Evolutionary conservation across 1,140 invertebrate species (phyloP).

Genomic region (Pantala flavescens): DNA sequence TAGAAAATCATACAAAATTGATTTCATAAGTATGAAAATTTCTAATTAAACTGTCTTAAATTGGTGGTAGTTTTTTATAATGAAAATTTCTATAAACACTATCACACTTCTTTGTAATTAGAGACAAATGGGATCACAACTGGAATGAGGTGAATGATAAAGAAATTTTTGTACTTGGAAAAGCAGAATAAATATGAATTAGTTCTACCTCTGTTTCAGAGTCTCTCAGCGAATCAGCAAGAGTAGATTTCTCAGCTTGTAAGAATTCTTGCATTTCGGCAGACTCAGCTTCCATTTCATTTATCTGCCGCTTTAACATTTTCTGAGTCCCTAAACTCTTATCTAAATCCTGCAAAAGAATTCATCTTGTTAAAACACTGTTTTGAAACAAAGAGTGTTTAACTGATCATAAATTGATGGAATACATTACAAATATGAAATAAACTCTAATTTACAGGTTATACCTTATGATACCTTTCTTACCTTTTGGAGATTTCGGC

Average conservation of each 20-base stretch:
- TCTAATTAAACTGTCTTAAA: no score
- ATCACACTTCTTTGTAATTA: no score
- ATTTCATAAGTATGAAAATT: no score
- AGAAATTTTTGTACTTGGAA: no score
- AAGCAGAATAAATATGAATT: no score
- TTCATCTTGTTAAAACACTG: constrained; percentile 19
- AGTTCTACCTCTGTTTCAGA: constrained; percentile 50
- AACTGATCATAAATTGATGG: background rate
- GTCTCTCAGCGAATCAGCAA: constrained; percentile 62
- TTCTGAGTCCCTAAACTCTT: constrained; percentile 53
- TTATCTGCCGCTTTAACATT: constrained; percentile 54
- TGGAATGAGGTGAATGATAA: no score
- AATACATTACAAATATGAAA: no score
- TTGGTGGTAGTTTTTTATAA: no score
- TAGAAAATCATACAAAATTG: no score
- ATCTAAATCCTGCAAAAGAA: constrained; percentile 47
- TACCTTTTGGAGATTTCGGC: constrained; percentile 52
- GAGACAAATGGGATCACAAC: no score
- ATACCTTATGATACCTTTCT: constrained; percentile 26
- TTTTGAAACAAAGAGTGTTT: background rate
- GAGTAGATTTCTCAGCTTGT: constrained; percentile 59
- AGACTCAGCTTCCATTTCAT: constrained; percentile 56
- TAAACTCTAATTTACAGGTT: no score
- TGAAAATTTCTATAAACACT: no score
- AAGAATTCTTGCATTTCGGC: constrained; percentile 66